Evolutionary conservation across 2,888 invertebrate genomes (phyloP), one percentile per base, ranked within the genome.

Genomic region (Cataglyphis albicans): DNA sequence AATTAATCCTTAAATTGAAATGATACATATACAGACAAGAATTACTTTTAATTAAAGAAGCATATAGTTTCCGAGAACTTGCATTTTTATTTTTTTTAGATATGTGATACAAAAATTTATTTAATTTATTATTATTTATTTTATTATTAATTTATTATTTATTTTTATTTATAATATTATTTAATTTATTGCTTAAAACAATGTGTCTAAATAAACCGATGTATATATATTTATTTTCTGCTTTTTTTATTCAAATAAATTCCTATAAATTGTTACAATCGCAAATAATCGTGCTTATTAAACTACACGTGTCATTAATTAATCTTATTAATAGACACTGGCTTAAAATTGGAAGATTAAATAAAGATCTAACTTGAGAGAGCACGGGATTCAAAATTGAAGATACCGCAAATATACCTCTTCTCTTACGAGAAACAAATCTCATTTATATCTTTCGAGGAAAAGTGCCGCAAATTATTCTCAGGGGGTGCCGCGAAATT

Each of bases 381-480:
- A 57, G 57, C 21, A 7, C 29, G 10, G 29, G 57, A 70, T 59
- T 70, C 44, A 44, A 32, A 32, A 68, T 78, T 78, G 18, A 44
- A 70, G 35, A 57, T 57, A 59, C 18, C 21, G 21, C 38, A 21
- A 44, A 44, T 12, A 21, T 29, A 2, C 25, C 29, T 57, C 55
- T 21, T 18, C 1, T 44, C 44, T 55, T 12, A 21, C 6, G 59
- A 59, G 59, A 48, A 35, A 59, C 9, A 59, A 38, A 44, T 32
- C 29, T 59, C 32, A 41, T 57, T 35, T 21, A 21, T 57, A 48
- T 78, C 59, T 59, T 70, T 3, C 44, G 67, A 32, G 44, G 70
- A 44, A 44, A 32, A 68, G 12, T 25, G 21, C 6, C 25, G 29
- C 44, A 59, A 70, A 78, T 70, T 78, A 65, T 70, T 78, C 44